Conservation (phyloP, 2,888 invertebrate genomes). For the Allygus modestus region DNA sequence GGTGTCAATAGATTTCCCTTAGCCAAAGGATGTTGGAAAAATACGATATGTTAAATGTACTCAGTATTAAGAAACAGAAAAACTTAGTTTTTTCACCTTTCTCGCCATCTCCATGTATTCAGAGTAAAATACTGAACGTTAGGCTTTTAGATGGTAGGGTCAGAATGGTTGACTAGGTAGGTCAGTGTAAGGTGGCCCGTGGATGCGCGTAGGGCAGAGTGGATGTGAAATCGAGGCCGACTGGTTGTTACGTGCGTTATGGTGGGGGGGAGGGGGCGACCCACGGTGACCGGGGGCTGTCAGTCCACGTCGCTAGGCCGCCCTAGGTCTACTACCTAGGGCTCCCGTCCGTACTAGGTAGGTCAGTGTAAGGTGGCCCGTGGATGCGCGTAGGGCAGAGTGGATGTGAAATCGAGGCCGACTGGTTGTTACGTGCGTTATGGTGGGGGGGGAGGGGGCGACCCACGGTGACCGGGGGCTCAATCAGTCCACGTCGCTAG, state of each 20-base stretch:
- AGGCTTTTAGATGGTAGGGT: too few species aligned
- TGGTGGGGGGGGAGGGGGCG: conserved; percentile 8
- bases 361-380: conserved; percentile 39
- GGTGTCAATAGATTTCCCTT: too few species aligned
- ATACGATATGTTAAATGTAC: too few species aligned
- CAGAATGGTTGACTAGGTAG: too few species aligned
- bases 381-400: conserved; percentile 45
- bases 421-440: conserved; percentile 50
- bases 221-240: conserved; percentile 65
- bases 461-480: conserved; percentile 36
- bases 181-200: conserved; percentile 39
- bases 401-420: conserved; percentile 65
- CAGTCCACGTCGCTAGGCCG: conserved; percentile 34
- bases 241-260: conserved; percentile 44
- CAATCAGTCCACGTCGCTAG: conserved; percentile 34
- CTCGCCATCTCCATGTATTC: too few species aligned
- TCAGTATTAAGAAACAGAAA: too few species aligned
- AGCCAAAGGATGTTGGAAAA: too few species aligned
- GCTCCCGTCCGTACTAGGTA: too few species aligned
- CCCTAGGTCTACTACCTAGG: too few species aligned
- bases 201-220: conserved; percentile 43
- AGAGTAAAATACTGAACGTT: too few species aligned
- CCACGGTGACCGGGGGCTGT: conserved; percentile 36
- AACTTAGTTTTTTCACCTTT: too few species aligned
- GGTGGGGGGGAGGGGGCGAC: conserved; percentile 26